phyloP scores from a whole-genome alignment of 2,888 invertebrate genomes.

The Spatulosminthurus flaviceps region DNA sequence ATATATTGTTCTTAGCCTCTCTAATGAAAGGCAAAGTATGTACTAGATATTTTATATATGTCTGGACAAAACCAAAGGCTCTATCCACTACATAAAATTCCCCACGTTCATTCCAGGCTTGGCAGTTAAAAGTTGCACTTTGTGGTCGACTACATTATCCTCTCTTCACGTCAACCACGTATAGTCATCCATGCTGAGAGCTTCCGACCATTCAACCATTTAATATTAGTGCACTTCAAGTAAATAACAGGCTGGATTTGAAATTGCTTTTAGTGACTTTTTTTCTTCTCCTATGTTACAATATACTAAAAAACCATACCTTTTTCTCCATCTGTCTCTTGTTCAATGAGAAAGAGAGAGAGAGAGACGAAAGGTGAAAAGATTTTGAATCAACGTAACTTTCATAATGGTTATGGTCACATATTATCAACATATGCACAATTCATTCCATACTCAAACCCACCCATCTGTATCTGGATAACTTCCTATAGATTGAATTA shows the following conservation, averaged over 20 bases:
- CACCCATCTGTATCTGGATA: too few species aligned
- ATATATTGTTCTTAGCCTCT: too few species aligned
- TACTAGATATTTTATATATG: too few species aligned
- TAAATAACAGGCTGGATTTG: background rate
- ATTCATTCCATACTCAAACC: too few species aligned
- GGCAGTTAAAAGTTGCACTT: conserved; percentile 18
- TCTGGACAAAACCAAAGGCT: background rate
- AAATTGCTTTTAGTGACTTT: conserved; percentile 11
- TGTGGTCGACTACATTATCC: conserved; percentile 12
- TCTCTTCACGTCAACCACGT: background rate
- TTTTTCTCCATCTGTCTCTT: background rate
- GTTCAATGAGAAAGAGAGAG: background rate
- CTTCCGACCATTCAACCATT: conserved; percentile 21
- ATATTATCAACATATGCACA: too few species aligned
- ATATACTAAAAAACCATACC: background rate
- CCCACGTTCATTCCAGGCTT: background rate
- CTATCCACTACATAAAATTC: too few species aligned
- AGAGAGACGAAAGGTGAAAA: too few species aligned
- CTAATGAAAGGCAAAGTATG: too few species aligned
- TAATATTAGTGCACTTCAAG: conserved; percentile 26
- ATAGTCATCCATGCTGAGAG: conserved; percentile 25
- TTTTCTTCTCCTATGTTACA: too few species aligned
- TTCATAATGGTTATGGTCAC: too few species aligned
- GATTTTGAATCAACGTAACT: too few species aligned
- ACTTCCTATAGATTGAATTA: too few species aligned